Percentiles rank a stretch among this genome's conserved stretches.
Evolutionary conservation across 2,797 vertebrate genomes (phyloP).

Genomic region (Sparidentex hasta): DNA sequence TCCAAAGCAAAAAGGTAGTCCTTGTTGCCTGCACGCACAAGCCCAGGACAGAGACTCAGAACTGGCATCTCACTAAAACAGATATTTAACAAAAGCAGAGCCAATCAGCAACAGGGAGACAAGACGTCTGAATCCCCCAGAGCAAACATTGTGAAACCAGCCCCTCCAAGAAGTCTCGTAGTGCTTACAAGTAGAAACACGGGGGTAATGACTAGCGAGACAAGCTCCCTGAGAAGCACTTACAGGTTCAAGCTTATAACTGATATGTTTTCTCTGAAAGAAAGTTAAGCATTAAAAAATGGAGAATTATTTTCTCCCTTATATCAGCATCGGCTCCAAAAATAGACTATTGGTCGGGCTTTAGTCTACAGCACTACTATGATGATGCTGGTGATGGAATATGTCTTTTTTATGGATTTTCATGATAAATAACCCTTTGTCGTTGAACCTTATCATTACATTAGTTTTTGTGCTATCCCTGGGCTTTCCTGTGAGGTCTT

Average conservation of each 20-base stretch:
- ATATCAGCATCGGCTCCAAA: too few relatives aligned
- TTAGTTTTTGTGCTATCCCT: slow-evolving; percentile 4
- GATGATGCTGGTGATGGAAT: not conserved
- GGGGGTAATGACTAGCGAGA: slow-evolving; percentile 7
- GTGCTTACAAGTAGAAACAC: slow-evolving; percentile 14
- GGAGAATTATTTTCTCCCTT: too few relatives aligned
- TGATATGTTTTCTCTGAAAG: not conserved
- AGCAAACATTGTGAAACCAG: slow-evolving; percentile 20
- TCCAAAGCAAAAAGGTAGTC: slow-evolving; percentile 5
- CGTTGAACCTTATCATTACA: slow-evolving; percentile 4
- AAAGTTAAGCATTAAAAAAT: not conserved
- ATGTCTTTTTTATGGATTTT: not conserved
- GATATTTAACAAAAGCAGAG: slow-evolving; percentile 3
- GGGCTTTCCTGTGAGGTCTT: not conserved
- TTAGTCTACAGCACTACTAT: not conserved
- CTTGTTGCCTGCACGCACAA: slow-evolving; percentile 9
- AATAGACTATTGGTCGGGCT: too few relatives aligned
- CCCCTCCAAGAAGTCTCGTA: not conserved
- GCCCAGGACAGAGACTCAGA: slow-evolving; percentile 13
- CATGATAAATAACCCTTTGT: slow-evolving; percentile 17
- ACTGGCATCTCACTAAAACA: slow-evolving; percentile 15
- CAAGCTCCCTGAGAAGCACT: slow-evolving; percentile 18
- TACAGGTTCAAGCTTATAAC: slow-evolving; percentile 1
- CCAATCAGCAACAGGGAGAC: not conserved
- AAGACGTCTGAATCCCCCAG: not conserved